Conservation (phyloP, 1,140 invertebrate species). For the Zaprionus lachaisei region DNA sequence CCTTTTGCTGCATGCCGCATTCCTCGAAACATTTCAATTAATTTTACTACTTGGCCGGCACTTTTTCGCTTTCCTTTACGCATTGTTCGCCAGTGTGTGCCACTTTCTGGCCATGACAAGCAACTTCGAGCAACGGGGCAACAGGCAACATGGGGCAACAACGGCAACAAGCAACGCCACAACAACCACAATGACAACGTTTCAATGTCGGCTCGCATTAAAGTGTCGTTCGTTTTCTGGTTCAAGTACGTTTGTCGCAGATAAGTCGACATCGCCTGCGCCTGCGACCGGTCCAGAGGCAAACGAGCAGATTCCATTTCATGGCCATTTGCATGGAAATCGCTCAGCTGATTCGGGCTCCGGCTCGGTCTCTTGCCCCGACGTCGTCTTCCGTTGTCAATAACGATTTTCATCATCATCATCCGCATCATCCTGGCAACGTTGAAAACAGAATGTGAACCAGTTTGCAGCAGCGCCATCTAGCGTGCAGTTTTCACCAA, state of each 20-base stretch:
- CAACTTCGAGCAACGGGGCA: conserved; percentile 13
- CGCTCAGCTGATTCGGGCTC: conserved; percentile 43
- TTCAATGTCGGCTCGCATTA: conserved; percentile 80
- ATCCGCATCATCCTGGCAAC: conserved; percentile 63
- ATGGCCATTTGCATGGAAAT: conserved; percentile 82
- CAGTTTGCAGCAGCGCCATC: conserved; percentile 59
- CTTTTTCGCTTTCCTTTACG: conserved; percentile 57
- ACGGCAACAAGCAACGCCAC: conserved; percentile 1
- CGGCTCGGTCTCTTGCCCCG: neutral
- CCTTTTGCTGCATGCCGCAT: conserved; percentile 38
- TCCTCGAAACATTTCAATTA: conserved; percentile 64
- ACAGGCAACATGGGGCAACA: conserved; percentile 31
- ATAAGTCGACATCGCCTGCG: conserved; percentile 39
- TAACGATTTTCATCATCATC: conserved; percentile 82
- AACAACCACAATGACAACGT: conserved; percentile 56
- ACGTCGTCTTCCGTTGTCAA: conserved; percentile 78
- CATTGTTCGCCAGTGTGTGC: conserved; percentile 52
- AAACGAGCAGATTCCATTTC: conserved; percentile 74
- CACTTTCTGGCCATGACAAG: conserved; percentile 52
- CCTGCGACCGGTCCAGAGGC: conserved; percentile 32
- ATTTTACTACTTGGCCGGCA: conserved; percentile 52
- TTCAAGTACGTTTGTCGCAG: conserved; percentile 77
- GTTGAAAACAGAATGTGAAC: conserved; percentile 73
- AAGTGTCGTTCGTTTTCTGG: conserved; percentile 81
- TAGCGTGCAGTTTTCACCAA: conserved; percentile 75